These are phyloP conservation scores for Orycteropus afer DNA, from an alignment of 2,113 vertebrate species.

Conservation along the genomic window DNA sequence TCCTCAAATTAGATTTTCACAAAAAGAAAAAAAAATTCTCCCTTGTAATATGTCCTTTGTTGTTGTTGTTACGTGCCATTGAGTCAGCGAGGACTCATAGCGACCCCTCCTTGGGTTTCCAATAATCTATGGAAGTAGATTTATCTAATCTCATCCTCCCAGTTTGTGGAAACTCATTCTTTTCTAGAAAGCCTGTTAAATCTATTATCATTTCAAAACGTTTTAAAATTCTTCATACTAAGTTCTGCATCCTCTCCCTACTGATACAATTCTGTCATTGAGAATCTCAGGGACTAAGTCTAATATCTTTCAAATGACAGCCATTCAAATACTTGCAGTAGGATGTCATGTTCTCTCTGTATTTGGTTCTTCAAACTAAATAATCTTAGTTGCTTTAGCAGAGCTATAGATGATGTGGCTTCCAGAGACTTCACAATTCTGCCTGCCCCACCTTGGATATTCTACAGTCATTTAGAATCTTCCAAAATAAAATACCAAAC, in stretches of 20 bases:
- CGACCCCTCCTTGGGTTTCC: no score
- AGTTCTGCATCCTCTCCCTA: background rate
- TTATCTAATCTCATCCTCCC: background rate
- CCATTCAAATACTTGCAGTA: background rate
- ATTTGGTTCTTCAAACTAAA: background rate
- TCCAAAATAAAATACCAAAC: background rate
- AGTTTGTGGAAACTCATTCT: background rate
- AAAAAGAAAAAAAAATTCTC: background rate
- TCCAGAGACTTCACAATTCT: background rate
- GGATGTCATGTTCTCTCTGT: background rate
- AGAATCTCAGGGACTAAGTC: constrained; percentile 3
- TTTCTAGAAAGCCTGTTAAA: background rate
- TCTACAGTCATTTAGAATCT: background rate
- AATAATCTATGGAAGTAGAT: no score
- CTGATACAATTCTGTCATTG: background rate
- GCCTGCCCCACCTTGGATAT: background rate
- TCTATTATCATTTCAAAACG: background rate
- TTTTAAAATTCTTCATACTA: constrained; percentile 9
- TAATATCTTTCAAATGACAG: background rate
- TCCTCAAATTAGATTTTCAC: background rate
- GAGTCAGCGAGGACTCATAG: no score
- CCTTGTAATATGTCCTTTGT: background rate
- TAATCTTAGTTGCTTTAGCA: background rate
- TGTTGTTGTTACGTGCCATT: no score
- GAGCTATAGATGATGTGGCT: background rate